Evolutionary conservation across 1,140 invertebrate species (phyloP).

Genomic region (Proales similis): DNA sequence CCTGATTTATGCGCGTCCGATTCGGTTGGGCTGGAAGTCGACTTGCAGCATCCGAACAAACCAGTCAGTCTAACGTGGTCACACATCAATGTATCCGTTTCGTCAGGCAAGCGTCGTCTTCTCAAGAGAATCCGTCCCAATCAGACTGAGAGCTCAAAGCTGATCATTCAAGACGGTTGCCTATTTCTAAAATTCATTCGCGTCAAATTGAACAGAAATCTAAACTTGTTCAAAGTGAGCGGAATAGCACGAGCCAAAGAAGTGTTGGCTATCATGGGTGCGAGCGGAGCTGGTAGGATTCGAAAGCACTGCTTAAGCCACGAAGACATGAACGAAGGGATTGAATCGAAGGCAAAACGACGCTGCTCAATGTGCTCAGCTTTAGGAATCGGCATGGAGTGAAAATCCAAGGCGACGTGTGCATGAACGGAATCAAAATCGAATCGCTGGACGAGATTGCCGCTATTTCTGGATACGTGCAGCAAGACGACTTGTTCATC

Average conservation of each 20-base stretch:
- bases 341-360: conserved; percentile 70
- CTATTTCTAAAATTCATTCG: no score
- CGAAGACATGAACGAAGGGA: neutral
- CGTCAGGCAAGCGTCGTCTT: no score
- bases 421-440: conserved; percentile 47
- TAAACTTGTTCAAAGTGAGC: no score
- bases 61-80: no score
- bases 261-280: conserved; percentile 81
- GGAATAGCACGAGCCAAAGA: conserved; percentile 80
- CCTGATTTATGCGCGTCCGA: no score
- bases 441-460: conserved; percentile 41
- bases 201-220: no score
- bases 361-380: conserved; percentile 80
- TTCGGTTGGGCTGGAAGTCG: no score
- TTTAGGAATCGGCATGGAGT: conserved; percentile 67
- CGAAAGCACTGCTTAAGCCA: neutral
- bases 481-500: conserved; percentile 66
- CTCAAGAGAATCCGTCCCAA: no score
- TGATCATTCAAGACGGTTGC: no score
- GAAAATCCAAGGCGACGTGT: conserved; percentile 62
- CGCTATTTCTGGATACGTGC: conserved; percentile 77
- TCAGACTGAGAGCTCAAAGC: no score
- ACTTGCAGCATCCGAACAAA: no score
- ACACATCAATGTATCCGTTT: no score
- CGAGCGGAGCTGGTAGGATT: conserved; percentile 50